phyloP scores from a whole-genome alignment of 2,113 vertebrate genomes.

The Pseudorasbora parva region DNA sequence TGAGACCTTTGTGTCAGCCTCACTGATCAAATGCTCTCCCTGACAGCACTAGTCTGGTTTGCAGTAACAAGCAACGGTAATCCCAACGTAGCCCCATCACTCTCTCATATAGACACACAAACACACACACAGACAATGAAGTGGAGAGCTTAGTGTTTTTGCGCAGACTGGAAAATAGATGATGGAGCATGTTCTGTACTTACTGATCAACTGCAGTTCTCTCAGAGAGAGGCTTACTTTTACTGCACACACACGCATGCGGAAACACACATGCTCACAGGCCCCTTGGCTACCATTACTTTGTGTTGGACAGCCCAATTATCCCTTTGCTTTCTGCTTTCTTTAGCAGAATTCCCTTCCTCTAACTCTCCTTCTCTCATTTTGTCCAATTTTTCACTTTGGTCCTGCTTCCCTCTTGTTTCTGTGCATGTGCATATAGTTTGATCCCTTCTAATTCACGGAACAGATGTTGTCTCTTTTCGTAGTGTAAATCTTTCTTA shows the following conservation, averaged over 20 bases:
- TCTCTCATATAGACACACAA: conserved; percentile 59
- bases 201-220: conserved; percentile 89
- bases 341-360: conserved; percentile 58
- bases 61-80: conserved; percentile 56
- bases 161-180: conserved; percentile 59
- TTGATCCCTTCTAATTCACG: not conserved
- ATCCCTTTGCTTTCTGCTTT: conserved; percentile 71
- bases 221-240: conserved; percentile 73
- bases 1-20: conserved; percentile 52
- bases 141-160: conserved; percentile 66
- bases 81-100: conserved; percentile 49
- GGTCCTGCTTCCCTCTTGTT: conserved; percentile 52
- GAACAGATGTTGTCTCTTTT: not conserved
- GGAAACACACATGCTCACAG: conserved; percentile 54
- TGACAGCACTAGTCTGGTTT: conserved; percentile 63
- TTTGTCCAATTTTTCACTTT: conserved; percentile 55
- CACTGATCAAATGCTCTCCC: conserved; percentile 73
- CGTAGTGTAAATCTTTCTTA: not conserved
- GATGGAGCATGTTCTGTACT: conserved; percentile 83
- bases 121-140: conserved; percentile 60
- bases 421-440: conserved; percentile 14
- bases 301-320: conserved; percentile 78
- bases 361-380: conserved; percentile 53
- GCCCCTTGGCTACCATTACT: conserved; percentile 73
- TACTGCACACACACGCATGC: conserved; percentile 59